phyloP scores from a whole-genome alignment of 2,888 invertebrate species.

The Tineola bisselliella region DNA sequence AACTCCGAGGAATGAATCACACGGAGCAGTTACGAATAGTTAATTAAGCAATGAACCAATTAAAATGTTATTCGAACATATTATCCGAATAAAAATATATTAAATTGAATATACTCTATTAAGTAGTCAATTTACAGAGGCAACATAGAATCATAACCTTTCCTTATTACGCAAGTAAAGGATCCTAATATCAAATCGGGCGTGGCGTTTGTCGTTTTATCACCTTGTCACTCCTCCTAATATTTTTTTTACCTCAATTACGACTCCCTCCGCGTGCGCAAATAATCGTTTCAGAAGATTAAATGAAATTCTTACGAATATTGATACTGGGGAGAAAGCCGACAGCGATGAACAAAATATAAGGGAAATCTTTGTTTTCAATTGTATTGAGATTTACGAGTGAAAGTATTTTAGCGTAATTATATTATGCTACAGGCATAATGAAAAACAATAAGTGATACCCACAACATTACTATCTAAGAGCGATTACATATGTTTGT shows the following conservation, averaged over 20 bases:
- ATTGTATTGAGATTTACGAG: background rate
- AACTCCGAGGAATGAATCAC: background rate
- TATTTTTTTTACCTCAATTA: constrained; percentile 53
- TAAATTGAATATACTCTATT: constrained; percentile 4
- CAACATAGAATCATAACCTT: constrained; percentile 9
- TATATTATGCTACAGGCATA: no score
- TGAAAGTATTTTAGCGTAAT: no score
- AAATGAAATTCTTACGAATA: constrained; percentile 48
- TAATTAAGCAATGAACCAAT: no score
- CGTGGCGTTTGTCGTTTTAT: constrained; percentile 57
- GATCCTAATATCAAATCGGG: constrained; percentile 51
- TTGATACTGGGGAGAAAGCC: constrained; percentile 29
- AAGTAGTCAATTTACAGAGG: constrained; percentile 12
- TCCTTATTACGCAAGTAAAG: constrained; percentile 43
- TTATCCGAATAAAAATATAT: background rate
- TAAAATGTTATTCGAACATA: no score
- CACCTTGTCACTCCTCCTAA: constrained; percentile 55
- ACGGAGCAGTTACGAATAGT: no score
- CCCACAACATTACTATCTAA: no score
- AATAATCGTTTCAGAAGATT: constrained; percentile 50
- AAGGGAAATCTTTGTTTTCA: background rate
- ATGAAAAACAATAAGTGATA: no score
- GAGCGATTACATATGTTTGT: no score
- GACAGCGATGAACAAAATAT: background rate
- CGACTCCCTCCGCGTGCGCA: constrained; percentile 43